These are phyloP conservation scores for Unio delphinus DNA, from an alignment of 2,888 invertebrate genomes.

Conservation along the genomic window DNA sequence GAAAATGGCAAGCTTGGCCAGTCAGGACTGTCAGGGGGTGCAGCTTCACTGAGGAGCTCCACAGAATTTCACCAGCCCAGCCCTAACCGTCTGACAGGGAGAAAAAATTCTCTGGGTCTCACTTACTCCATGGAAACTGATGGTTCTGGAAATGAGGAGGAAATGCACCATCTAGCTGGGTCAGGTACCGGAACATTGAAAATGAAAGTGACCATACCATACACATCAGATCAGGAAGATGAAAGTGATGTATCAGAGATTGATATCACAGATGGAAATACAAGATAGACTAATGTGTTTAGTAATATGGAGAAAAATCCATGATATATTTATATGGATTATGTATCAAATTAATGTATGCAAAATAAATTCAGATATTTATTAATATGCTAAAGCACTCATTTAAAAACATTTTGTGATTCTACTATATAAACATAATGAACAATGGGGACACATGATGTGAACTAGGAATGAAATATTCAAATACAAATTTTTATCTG, in stretches of 20 bases:
- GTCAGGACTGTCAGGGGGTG: constrained; percentile 9
- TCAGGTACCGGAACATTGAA: constrained; percentile 34
- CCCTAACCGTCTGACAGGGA: constrained; percentile 29
- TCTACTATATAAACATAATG: too few species aligned
- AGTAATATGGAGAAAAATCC: too few species aligned
- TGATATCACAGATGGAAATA: constrained; percentile 35
- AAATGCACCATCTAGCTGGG: constrained; percentile 33
- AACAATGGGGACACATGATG: too few species aligned
- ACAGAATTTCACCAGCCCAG: constrained; percentile 30
- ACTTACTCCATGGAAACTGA: constrained; percentile 51
- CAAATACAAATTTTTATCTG: too few species aligned
- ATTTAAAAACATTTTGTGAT: too few species aligned
- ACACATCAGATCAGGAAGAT: constrained; percentile 42
- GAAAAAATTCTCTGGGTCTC: constrained; percentile 44
- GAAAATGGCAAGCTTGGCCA: constrained; percentile 24
- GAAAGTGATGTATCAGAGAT: constrained; percentile 53
- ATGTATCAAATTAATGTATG: too few species aligned
- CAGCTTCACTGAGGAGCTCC: constrained; percentile 32
- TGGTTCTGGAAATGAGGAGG: constrained; percentile 34
- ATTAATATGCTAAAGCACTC: too few species aligned
- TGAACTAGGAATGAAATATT: too few species aligned
- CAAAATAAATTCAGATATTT: too few species aligned
- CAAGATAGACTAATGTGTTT: too few species aligned
- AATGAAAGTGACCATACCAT: constrained; percentile 61
- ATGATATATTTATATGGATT: too few species aligned